Percentiles rank a stretch among this genome's conserved stretches.
Conservation (phyloP, 2,113 vertebrate genomes). For the Delphinapterus leucas region DNA sequence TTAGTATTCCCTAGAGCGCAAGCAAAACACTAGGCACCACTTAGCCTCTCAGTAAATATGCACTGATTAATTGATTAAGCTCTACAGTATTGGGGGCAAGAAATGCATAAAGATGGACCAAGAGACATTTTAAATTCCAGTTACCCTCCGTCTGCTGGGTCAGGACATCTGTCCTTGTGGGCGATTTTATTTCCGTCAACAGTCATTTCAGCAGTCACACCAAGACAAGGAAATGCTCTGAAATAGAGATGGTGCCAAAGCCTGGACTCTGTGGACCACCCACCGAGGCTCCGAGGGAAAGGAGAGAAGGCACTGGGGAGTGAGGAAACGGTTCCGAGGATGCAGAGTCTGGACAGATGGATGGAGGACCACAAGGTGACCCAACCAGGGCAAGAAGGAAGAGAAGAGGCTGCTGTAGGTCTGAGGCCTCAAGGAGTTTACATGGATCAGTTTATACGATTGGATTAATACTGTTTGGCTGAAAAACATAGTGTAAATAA, state of each 20-base stretch:
- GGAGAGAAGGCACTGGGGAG: conserved; percentile 46
- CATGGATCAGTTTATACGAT: conserved; percentile 68
- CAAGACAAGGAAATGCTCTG: background rate
- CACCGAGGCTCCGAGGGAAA: conserved; percentile 8
- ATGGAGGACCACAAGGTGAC: conserved; percentile 59
- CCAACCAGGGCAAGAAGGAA: conserved; percentile 31
- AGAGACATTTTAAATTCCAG: background rate
- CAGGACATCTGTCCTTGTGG: background rate
- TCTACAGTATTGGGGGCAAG: background rate
- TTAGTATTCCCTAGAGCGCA: background rate
- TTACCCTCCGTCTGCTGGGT: background rate
- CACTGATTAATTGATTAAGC: background rate
- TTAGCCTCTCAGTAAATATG: background rate
- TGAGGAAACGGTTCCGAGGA: conserved; percentile 33
- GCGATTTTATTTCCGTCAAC: background rate
- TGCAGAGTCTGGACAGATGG: conserved; percentile 48
- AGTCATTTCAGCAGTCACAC: background rate
- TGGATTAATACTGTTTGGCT: conserved; percentile 77
- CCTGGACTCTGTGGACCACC: conserved; percentile 53
- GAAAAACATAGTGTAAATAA: conserved; percentile 72
- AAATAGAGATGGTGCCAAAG: conserved; percentile 16
- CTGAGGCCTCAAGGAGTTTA: conserved; percentile 70
- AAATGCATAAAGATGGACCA: background rate
- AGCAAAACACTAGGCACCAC: background rate
- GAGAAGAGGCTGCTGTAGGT: conserved; percentile 73